phyloP scores from a whole-genome alignment of 2,113 vertebrate genomes.

The Semnornis frantzii region DNA sequence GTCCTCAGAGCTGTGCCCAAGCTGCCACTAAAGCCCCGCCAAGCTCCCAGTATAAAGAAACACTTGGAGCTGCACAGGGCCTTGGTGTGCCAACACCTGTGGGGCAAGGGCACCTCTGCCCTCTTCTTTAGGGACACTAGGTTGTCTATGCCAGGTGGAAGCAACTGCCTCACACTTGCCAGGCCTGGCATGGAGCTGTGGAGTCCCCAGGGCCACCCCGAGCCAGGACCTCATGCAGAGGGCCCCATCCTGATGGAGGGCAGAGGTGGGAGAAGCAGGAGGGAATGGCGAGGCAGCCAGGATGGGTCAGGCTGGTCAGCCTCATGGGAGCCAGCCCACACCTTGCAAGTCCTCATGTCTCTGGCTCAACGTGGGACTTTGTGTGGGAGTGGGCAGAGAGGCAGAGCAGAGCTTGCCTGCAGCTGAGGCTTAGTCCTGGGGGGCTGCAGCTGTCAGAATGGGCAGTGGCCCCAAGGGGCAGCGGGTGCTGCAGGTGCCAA shows the following conservation, averaged over 20 bases:
- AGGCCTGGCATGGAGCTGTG: rapidly evolving
- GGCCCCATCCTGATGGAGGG: background rate
- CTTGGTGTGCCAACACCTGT: background rate
- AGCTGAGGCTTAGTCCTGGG: rapidly evolving
- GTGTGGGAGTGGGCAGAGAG: background rate
- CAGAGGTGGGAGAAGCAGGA: background rate
- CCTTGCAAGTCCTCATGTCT: rapidly evolving
- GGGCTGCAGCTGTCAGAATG: background rate
- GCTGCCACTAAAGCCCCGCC: background rate
- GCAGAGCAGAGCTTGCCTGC: background rate
- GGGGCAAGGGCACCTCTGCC: background rate
- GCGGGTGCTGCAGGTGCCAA: background rate
- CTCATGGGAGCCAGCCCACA: background rate
- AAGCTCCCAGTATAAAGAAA: background rate
- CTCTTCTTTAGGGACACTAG: rapidly evolving
- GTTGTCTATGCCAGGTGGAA: background rate
- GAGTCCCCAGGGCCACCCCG: background rate
- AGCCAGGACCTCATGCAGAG: rapidly evolving
- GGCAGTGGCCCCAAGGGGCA: background rate
- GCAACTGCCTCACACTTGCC: background rate
- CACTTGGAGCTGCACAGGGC: background rate
- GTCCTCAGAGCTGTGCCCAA: background rate
- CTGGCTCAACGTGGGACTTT: rapidly evolving
- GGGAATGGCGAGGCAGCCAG: rapidly evolving
- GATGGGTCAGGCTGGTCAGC: background rate